A percentile compares a stretch with the other conserved stretches of the same genome.
These are phyloP conservation scores for Luperina testacea DNA, from an alignment of 2,888 invertebrate species.

Conservation along the genomic window DNA sequence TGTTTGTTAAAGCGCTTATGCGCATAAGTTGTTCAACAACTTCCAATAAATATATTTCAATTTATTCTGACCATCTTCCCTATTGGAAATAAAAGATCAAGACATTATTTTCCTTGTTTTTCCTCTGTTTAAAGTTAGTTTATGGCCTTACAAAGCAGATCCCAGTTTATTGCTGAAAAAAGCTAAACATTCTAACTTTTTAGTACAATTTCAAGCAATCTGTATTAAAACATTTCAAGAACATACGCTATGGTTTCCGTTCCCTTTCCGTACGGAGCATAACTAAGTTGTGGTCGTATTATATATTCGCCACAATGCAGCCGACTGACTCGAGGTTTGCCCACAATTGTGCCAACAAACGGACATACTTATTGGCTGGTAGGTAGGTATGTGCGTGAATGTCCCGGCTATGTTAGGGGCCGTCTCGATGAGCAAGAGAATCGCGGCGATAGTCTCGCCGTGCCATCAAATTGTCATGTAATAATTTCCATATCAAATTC, in stretches of 20 bases:
- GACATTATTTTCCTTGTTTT: neutral
- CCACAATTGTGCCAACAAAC: conserved; percentile 12
- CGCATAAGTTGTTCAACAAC: conserved; percentile 12
- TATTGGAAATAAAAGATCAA: neutral
- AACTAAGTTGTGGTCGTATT: conserved; percentile 43
- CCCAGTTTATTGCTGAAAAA: neutral
- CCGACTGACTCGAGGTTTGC: conserved; percentile 13
- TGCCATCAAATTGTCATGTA: neutral
- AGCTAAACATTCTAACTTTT: neutral
- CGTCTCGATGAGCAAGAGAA: too few species aligned
- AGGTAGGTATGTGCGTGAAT: neutral
- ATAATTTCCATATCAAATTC: neutral
- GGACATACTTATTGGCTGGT: neutral
- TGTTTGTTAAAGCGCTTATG: too few species aligned
- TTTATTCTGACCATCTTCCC: neutral
- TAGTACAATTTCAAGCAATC: conserved; percentile 1
- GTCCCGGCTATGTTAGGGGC: too few species aligned
- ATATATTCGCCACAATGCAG: conserved; percentile 48
- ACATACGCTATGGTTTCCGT: conserved; percentile 11
- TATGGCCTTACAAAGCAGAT: neutral
- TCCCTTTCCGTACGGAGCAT: conserved; percentile 17
- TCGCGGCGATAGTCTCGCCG: too few species aligned
- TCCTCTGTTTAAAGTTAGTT: neutral
- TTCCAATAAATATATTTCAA: conserved; percentile 15
- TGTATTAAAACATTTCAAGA: conserved; percentile 17